Evolutionary conservation across 2,797 vertebrate species (phyloP).

Genomic region (Sebastiscus tertius): DNA sequence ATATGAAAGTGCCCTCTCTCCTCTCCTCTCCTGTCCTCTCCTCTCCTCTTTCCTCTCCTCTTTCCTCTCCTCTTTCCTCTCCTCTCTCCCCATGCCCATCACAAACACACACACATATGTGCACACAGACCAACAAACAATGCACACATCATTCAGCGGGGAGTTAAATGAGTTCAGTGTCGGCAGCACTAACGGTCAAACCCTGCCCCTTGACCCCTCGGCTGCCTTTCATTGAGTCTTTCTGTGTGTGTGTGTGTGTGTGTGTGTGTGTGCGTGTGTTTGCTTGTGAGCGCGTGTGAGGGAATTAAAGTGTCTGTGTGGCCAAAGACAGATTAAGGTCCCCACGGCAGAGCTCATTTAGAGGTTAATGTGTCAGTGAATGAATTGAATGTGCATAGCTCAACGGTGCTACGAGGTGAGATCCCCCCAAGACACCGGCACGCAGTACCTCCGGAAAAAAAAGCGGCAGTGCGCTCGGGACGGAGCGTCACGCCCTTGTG

Average conservation of each 20-base stretch:
- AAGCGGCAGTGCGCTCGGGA: background rate
- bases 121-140: slow-evolving; percentile 54
- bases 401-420: slow-evolving; percentile 36
- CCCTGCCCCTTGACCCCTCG: slow-evolving; percentile 68
- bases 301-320: slow-evolving; percentile 73
- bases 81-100: slow-evolving; percentile 2
- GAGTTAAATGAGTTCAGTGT: slow-evolving; percentile 78
- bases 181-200: slow-evolving; percentile 75
- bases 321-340: slow-evolving; percentile 70
- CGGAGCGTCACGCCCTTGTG: background rate
- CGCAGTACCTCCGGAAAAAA: background rate
- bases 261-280: slow-evolving; percentile 41
- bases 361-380: slow-evolving; percentile 82
- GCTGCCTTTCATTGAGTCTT: slow-evolving; percentile 60
- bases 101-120: slow-evolving; percentile 18
- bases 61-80: slow-evolving; percentile 7
- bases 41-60: background rate
- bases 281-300: slow-evolving; percentile 61
- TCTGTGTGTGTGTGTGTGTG: slow-evolving; percentile 29
- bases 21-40: slow-evolving; percentile 5
- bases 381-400: slow-evolving; percentile 62
- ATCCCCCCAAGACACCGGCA: slow-evolving; percentile 14
- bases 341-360: slow-evolving; percentile 69
- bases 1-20: slow-evolving; percentile 51
- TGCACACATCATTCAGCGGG: slow-evolving; percentile 53